Evolutionary conservation across 2,888 invertebrate species (phyloP), one percentile per base, ranked within the genome.

Genomic region (Chrysolina americana): DNA sequence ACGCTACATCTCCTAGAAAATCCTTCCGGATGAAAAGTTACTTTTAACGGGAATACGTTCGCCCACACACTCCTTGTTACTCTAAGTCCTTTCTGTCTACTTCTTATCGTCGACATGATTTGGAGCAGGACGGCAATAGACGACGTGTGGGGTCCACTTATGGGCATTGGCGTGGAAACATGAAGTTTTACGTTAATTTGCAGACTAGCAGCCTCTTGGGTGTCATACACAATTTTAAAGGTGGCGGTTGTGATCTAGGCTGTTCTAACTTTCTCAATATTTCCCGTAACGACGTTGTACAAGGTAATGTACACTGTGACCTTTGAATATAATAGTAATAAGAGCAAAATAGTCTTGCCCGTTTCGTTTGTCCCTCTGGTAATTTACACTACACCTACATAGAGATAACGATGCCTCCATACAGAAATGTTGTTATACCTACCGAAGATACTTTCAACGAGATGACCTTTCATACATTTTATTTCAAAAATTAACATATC

Each of bases 221-320:
- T 28, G 36, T 59, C 36, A 11, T 59, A 59, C 15, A 36, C 59
- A 13, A 59, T 59, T 59, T 59, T n/a, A 13, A 59, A 59, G 28
- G 59, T 44, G 50, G 21, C 28, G 28, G 23, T 50, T 44, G 44
- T 23, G 66, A 66, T 48, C 28, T 50, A 50, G 50, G 50, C 50
- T 50, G 65, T 41, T 15, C 13, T 47, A 41, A 50, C 66, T 66
- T 36, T 50, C 66, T 50, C 50, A 36, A 48, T 50, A 47, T 50
- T 28, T 23, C 48, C 36, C 28, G 17, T 48, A 66, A 66, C 28
- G 66, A 17, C 50, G 66, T 13, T 63, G 21, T 19, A 28, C 23
- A 50, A 48, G 50, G 11, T 66, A 41, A 63, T 47, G 50, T 50
- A 13, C 19, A 17, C 36, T 11, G 50, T 50, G 50, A 66, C 48